A percentile compares a stretch with the other conserved stretches of the same genome.
These are phyloP conservation scores for Aplodontia rufa DNA, from an alignment of 2,113 vertebrate species.

Conservation along the genomic window DNA sequence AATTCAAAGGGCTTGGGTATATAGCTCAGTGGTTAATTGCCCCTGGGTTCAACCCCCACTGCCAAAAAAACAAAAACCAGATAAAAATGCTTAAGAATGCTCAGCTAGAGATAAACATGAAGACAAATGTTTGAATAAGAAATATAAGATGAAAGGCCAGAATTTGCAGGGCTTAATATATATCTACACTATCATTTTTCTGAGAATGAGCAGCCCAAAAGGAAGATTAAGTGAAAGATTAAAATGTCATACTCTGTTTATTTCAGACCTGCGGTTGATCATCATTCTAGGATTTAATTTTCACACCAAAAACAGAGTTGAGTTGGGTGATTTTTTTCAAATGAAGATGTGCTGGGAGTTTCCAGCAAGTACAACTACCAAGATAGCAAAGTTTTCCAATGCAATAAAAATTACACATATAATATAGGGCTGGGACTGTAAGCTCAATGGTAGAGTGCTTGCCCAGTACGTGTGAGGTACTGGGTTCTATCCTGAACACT, in stretches of 20 bases:
- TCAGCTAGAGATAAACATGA: background rate
- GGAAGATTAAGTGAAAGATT: background rate
- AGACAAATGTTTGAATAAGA: background rate
- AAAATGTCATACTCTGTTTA: background rate
- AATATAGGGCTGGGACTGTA: too few species aligned
- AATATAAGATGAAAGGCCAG: background rate
- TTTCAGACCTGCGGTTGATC: background rate
- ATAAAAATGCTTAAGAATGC: background rate
- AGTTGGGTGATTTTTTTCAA: background rate
- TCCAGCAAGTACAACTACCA: background rate
- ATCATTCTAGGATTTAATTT: background rate
- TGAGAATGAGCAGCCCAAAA: too few species aligned
- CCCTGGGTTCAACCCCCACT: too few species aligned
- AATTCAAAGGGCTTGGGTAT: too few species aligned
- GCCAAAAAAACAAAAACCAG: too few species aligned
- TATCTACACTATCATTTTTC: background rate
- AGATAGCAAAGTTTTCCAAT: background rate
- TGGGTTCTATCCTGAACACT: too few species aligned
- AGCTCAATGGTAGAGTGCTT: too few species aligned
- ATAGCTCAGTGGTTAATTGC: too few species aligned
- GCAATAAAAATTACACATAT: too few species aligned
- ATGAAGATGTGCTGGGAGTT: background rate
- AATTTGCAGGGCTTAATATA: background rate
- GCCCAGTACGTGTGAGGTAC: too few species aligned
- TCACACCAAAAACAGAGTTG: background rate